phyloP scores from a whole-genome alignment of 2,113 vertebrate genomes.

The Ictalurus furcatus region DNA sequence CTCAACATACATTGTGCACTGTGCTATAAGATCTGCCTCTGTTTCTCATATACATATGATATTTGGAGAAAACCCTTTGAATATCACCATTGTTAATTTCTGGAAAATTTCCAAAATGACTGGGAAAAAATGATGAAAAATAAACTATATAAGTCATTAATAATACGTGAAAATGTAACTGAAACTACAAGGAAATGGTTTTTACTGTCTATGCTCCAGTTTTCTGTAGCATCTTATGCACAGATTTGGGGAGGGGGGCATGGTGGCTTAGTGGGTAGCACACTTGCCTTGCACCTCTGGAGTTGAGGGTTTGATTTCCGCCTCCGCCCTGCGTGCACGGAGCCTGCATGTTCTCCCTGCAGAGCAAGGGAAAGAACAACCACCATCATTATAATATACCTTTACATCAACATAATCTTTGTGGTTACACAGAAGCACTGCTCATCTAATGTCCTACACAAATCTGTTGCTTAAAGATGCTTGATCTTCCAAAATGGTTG shows the following conservation, averaged over 20 bases:
- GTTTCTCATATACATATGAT: background rate
- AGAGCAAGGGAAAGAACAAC: background rate
- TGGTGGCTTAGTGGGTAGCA: too few species aligned
- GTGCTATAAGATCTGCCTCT: background rate
- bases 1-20: background rate
- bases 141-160: background rate
- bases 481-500: background rate
- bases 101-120: background rate
- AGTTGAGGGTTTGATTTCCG: too few species aligned
- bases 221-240: background rate
- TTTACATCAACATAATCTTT: background rate
- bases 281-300: too few species aligned
- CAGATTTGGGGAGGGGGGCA: background rate
- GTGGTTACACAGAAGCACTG: background rate
- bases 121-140: background rate
- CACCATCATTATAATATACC: background rate
- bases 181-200: too few species aligned
- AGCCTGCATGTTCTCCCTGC: too few species aligned
- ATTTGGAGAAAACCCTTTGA: background rate
- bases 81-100: background rate
- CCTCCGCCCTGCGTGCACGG: too few species aligned
- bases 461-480: background rate
- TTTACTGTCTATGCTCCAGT: too few species aligned
- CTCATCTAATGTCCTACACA: background rate
- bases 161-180: background rate